Conservation (phyloP, 2,888 invertebrate species). For the Flexamia atlantica region DNA sequence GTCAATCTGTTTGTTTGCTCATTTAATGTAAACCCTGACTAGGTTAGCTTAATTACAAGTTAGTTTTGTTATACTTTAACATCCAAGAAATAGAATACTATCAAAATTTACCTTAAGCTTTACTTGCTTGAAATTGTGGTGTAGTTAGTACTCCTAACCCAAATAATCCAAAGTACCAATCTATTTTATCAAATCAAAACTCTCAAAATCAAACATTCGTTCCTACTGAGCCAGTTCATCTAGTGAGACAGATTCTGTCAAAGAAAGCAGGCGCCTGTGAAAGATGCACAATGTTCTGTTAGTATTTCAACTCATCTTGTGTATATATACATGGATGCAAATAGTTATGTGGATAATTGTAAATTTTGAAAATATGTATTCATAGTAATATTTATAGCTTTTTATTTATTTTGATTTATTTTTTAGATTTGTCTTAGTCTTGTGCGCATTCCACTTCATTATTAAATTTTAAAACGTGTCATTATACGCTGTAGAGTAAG, state of each 20-base stretch:
- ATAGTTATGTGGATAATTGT: conserved; percentile 55
- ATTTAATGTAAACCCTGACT: no score
- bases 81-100: no score
- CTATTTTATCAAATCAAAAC: no score
- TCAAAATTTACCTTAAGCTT: no score
- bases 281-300: conserved; percentile 45
- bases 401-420: conserved; percentile 44
- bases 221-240: background rate
- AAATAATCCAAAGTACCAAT: no score
- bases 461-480: background rate
- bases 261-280: conserved; percentile 16
- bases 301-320: background rate
- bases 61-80: no score
- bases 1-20: no score
- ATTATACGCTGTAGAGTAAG: conserved; percentile 9
- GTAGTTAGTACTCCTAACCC: no score
- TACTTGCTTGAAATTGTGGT: no score
- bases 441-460: conserved; percentile 34
- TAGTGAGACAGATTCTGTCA: background rate
- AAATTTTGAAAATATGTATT: conserved; percentile 57
- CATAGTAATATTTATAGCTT: conserved; percentile 18
- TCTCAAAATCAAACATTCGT: background rate
- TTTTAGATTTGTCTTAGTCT: conserved; percentile 6
- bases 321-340: conserved; percentile 39
- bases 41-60: no score